Conservation (phyloP, 2,113 vertebrate genomes). For the Phrynocephalus versicolor region DNA sequence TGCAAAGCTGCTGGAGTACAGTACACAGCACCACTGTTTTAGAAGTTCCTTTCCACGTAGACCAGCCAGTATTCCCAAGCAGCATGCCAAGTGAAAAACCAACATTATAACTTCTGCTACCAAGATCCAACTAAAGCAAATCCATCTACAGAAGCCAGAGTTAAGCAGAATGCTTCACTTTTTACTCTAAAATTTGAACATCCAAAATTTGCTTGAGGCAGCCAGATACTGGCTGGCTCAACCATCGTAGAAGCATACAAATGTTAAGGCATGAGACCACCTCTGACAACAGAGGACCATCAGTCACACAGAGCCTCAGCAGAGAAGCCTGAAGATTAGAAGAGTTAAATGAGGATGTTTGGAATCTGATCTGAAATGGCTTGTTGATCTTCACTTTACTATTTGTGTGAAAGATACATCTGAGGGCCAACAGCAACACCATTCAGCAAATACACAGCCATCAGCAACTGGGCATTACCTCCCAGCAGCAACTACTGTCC, state of each 20-base stretch:
- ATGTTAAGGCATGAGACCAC: neutral
- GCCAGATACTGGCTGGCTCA: neutral
- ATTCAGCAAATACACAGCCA: neutral
- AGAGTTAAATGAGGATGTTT: neutral
- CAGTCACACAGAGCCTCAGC: neutral
- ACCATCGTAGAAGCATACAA: neutral
- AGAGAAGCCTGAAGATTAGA: neutral
- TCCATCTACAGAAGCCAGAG: neutral
- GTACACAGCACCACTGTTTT: constrained; percentile 25
- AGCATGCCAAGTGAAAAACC: constrained; percentile 3
- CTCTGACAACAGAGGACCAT: neutral
- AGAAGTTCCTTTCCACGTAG: constrained; percentile 14
- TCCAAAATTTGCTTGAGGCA: neutral
- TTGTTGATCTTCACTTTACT: neutral
- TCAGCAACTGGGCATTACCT: neutral
- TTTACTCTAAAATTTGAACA: neutral
- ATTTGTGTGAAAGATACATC: neutral
- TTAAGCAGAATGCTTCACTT: too few relatives aligned
- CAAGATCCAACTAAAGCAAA: constrained; percentile 26
- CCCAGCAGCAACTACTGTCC: neutral
- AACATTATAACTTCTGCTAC: neutral
- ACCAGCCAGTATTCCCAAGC: neutral
- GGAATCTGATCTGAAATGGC: neutral
- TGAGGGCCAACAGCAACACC: neutral
- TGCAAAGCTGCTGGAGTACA: neutral